Evolutionary conservation across 2,888 invertebrate genomes (phyloP).

Genomic region (Drymonia ruficornis): DNA sequence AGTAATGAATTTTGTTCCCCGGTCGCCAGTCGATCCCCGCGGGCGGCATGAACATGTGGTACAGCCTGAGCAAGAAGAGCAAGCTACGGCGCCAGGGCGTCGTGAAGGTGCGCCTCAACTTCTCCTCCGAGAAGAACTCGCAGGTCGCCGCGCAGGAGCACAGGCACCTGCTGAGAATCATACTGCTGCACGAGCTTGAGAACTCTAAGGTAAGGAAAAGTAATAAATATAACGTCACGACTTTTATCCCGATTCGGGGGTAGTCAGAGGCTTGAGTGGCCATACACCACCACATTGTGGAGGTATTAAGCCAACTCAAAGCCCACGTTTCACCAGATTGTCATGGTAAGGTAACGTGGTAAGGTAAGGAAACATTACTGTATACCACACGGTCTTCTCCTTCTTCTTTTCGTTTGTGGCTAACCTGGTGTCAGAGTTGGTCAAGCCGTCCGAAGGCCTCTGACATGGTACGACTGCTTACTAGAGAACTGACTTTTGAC

Average conservation of each 20-base stretch:
- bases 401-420: no score
- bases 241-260: neutral
- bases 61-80: slow-evolving; percentile 93
- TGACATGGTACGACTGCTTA: no score
- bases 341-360: no score
- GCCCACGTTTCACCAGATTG: no score
- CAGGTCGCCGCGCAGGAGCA: slow-evolving; percentile 95
- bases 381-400: no score
- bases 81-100: slow-evolving; percentile 94
- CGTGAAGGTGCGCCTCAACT: slow-evolving; percentile 91
- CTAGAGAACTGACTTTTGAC: no score
- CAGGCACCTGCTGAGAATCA: slow-evolving; percentile 89
- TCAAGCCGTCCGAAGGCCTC: no score
- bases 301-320: no score
- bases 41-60: slow-evolving; percentile 97
- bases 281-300: no score
- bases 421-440: no score
- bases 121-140: slow-evolving; percentile 94
- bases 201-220: slow-evolving; percentile 85
- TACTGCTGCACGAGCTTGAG: slow-evolving; percentile 92
- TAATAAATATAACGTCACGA: neutral
- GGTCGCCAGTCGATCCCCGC: slow-evolving; percentile 93
- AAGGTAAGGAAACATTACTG: no score
- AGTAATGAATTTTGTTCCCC: neutral
- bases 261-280: no score